Conservation (phyloP, 1,140 invertebrate species). For the Epicauta chinensis region DNA sequence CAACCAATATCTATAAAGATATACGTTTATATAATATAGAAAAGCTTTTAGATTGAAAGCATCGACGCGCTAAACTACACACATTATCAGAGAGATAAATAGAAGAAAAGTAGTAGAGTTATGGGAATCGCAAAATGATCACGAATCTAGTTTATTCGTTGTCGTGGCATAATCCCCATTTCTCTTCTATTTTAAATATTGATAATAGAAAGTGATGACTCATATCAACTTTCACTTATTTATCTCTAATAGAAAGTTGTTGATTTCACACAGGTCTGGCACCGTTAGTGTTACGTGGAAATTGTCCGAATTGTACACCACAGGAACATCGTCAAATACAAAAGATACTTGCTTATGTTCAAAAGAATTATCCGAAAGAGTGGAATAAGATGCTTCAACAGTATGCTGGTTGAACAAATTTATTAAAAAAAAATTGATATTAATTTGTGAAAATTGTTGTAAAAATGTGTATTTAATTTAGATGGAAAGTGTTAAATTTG, state of each 20-base stretch:
- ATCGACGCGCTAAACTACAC: not conserved
- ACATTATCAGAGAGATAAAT: too few species aligned
- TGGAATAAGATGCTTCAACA: conserved; percentile 63
- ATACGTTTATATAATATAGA: not conserved
- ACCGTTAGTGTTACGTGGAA: conserved; percentile 58
- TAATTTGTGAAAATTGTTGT: too few species aligned
- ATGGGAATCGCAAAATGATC: too few species aligned
- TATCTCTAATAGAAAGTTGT: conserved; percentile 4
- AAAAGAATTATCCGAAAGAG: conserved; percentile 62
- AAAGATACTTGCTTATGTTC: conserved; percentile 60
- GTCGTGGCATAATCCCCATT: too few species aligned
- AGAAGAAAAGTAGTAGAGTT: too few species aligned
- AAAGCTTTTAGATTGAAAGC: not conserved
- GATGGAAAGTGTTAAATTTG: too few species aligned
- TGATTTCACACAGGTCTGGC: conserved; percentile 55
- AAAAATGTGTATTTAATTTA: too few species aligned
- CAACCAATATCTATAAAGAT: not conserved
- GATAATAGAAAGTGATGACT: not conserved
- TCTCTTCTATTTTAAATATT: too few species aligned
- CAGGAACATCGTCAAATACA: conserved; percentile 62
- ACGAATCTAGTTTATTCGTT: too few species aligned
- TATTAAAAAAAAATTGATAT: too few species aligned
- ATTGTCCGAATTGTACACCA: conserved; percentile 60
- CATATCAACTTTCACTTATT: conserved; percentile 5
- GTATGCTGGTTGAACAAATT: conserved; percentile 46